phyloP scores from a whole-genome alignment of 2,797 vertebrate genomes.

The Psittacula echo region DNA sequence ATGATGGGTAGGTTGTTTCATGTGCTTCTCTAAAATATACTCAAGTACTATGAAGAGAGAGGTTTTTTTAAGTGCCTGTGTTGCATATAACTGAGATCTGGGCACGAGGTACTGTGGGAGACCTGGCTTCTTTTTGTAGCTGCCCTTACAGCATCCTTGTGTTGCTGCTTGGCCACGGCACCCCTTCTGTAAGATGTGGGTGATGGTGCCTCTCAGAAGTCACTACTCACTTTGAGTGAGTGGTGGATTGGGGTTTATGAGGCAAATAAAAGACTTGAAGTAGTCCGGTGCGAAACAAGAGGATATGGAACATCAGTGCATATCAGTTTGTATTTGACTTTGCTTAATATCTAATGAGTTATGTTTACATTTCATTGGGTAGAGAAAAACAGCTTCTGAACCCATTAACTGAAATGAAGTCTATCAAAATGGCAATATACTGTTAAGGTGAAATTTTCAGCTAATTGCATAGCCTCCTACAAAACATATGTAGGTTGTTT shows the following conservation, averaged over 20 bases:
- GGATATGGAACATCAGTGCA: not conserved
- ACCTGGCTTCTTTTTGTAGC: not conserved
- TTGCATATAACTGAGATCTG: not conserved
- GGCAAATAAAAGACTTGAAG: not conserved
- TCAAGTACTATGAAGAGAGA: fast-evolving
- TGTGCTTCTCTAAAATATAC: not conserved
- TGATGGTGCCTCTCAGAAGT: not conserved
- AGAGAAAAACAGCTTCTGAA: not conserved
- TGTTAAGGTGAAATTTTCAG: not conserved
- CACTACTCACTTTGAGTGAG: not conserved
- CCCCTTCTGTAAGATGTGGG: not conserved
- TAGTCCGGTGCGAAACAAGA: not conserved
- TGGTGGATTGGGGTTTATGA: not conserved
- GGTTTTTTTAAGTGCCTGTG: not conserved
- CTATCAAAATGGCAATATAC: not conserved
- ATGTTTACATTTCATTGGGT: not conserved
- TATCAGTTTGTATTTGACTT: not conserved
- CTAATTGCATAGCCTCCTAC: not conserved
- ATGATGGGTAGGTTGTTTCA: not conserved
- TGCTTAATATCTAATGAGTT: not conserved
- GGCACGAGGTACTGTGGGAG: not conserved
- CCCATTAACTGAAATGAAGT: not conserved
- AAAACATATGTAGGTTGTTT: not conserved
- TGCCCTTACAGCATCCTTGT: not conserved
- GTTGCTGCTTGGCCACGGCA: not conserved